Evolutionary conservation across 2,888 invertebrate genomes (phyloP).

Genomic region (Drosophila leonis): DNA sequence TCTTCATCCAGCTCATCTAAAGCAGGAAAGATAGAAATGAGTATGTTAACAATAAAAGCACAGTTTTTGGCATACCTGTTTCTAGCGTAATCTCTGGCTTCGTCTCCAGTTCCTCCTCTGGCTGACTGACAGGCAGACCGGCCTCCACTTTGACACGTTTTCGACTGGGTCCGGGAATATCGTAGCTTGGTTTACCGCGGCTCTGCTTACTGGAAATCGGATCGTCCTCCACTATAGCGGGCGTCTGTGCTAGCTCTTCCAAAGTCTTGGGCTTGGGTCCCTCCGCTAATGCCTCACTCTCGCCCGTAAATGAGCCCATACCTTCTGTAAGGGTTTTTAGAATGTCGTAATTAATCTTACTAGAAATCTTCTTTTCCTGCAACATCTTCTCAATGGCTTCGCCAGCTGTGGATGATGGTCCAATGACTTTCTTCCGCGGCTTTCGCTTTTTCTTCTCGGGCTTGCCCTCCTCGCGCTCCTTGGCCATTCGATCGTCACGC

Average conservation of each 20-base stretch:
- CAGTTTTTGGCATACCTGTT: constrained; percentile 60
- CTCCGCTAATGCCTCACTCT: constrained; percentile 4
- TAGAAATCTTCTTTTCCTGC: constrained; percentile 97
- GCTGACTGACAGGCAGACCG: constrained; percentile 74
- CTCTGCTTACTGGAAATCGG: constrained; percentile 61
- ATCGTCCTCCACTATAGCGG: constrained; percentile 68
- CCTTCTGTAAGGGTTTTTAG: constrained; percentile 90
- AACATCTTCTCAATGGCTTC: constrained; percentile 99
- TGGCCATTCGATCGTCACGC: constrained; percentile 92
- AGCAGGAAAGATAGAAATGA: not conserved
- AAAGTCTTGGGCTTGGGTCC: constrained; percentile 46
- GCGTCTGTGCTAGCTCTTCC: constrained; percentile 56
- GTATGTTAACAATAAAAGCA: not conserved
- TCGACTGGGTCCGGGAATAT: constrained; percentile 72
- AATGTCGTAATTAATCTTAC: constrained; percentile 99
- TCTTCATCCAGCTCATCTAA: constrained; percentile 82
- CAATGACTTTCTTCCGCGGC: constrained; percentile 88
- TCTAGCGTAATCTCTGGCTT: constrained; percentile 68
- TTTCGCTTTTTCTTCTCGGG: constrained; percentile 92
- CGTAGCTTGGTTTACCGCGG: constrained; percentile 72
- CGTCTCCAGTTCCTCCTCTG: constrained; percentile 51
- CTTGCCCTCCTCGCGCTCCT: constrained; percentile 94
- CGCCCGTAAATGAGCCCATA: constrained; percentile 43
- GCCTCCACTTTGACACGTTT: constrained; percentile 80
- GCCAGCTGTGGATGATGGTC: constrained; percentile 90